Base-by-base conservation (phyloP, 2,888 invertebrate species). In the Bombylius major region DNA sequence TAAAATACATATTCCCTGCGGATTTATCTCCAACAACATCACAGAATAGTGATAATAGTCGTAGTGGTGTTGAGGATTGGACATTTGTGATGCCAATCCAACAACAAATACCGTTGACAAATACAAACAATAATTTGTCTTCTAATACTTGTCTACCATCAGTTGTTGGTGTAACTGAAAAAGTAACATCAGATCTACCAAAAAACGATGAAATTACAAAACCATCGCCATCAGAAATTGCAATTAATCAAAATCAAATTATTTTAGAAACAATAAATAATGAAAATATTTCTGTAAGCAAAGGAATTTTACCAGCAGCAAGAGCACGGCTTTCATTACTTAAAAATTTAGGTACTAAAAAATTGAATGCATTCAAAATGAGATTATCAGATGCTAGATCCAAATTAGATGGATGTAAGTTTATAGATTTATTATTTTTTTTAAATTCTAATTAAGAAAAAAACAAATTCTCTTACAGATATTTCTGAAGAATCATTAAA, bases 1-100 rank as follows among this genome's bases (percentile, higher is more conserved):
- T 79, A 61, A 82, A 83, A 53, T 89, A 87, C 68, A 81, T 83
- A 53, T 89, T 87, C 81, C 82, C 83, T 0, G 72, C 71, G 1
- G 73, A 73, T 53, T 68, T 68, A 51, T 72, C 73, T 9, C 71
- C 72, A 9, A 65, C 67, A 12, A 23, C 33, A 14, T 39, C 51
- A 8, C 47, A 47, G 7, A 42, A 44, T 13, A 47, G 44, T 23
- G 50, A 68, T 60, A 54, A 47, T 36, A 50, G 55, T 9, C 14
- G 5, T 36, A 50, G 55, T 9, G 11, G 5, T 36, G 54, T 54
- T 23, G 62, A 62, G 5, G 70, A 71, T 47, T 75, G 74, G 74
- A 73, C 75, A 61, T 70, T 74, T 60, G 69, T 75, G 0, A 68
- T 73, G 66, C 69, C 72, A 6, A 58, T 73, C n/a, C 70, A 70